Evolutionary conservation across 1,140 invertebrate species (phyloP).

Genomic region (Bombyx mandarina): DNA sequence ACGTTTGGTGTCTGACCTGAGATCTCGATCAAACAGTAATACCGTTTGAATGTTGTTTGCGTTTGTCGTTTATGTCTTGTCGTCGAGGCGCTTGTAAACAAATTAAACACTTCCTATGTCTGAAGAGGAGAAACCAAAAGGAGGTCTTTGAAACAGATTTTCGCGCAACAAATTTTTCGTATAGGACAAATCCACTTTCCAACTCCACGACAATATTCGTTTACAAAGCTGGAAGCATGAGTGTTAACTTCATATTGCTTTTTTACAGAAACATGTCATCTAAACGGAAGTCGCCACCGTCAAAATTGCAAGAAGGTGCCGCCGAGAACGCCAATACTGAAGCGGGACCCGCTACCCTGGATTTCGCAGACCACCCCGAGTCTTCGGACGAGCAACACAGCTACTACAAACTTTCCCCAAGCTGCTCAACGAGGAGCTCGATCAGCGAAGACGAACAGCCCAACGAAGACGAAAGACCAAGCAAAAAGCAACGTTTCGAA

Average conservation of each 20-base stretch:
- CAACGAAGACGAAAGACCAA: constrained; percentile 70
- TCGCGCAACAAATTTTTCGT: too few species aligned
- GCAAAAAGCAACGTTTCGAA: constrained; percentile 65
- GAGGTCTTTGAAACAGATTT: too few species aligned
- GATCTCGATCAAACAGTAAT: constrained; percentile 31
- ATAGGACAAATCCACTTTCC: too few species aligned
- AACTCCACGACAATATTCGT: too few species aligned
- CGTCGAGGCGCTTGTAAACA: too few species aligned
- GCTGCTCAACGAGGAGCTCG: constrained; percentile 70
- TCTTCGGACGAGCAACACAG: constrained; percentile 50
- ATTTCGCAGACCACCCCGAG: constrained; percentile 59
- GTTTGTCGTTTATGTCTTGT: neutral
- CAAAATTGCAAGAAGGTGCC: constrained; percentile 88
- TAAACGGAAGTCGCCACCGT: constrained; percentile 92
- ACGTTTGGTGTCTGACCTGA: constrained; percentile 48
- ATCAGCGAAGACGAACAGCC: constrained; percentile 75
- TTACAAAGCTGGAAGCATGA: too few species aligned
- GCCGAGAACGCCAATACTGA: constrained; percentile 67
- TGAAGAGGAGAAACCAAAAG: too few species aligned
- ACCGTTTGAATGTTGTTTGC: constrained; percentile 10
- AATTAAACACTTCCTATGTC: too few species aligned
- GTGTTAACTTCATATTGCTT: constrained; percentile 4
- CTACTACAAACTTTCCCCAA: constrained; percentile 73
- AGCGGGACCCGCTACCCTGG: constrained; percentile 52
- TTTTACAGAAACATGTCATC: constrained; percentile 90